Evolutionary conservation across 2,888 invertebrate genomes (phyloP).

Genomic region (Ophraella communa): DNA sequence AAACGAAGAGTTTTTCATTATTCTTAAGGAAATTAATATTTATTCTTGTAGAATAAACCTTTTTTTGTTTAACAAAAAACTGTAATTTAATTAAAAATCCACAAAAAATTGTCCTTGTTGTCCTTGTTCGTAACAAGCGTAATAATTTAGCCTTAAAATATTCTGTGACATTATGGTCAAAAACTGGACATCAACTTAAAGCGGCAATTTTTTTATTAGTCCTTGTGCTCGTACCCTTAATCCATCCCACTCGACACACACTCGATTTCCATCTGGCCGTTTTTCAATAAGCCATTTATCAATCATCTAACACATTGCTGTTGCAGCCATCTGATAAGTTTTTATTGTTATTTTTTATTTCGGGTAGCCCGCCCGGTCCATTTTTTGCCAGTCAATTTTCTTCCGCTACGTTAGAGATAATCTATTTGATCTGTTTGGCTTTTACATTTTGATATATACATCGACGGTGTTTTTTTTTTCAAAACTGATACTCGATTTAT

Average conservation of each 20-base stretch:
- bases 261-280: conserved; percentile 29
- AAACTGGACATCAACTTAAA: conserved; percentile 11
- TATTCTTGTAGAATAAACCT: too few species aligned
- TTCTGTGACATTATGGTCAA: conserved; percentile 2
- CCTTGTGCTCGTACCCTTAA: not conserved
- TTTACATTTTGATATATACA: conserved; percentile 38
- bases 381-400: conserved; percentile 37
- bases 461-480: conserved; percentile 34
- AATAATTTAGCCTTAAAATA: conserved; percentile 11
- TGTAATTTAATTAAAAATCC: too few species aligned
- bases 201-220: conserved; percentile 19
- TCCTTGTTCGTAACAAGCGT: not conserved
- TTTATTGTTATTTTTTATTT: conserved; percentile 34
- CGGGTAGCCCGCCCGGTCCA: conserved; percentile 21
- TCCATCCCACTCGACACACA: conserved; percentile 13
- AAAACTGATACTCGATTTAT: conserved; percentile 21
- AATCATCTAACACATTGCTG: conserved; percentile 44
- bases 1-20: too few species aligned
- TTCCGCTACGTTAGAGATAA: conserved; percentile 37
- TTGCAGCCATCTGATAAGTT: conserved; percentile 46
- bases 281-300: conserved; percentile 49
- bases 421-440: conserved; percentile 39
- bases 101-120: too few species aligned
- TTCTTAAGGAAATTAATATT: too few species aligned
- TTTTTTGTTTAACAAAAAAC: too few species aligned